Conservation (phyloP, 1,140 invertebrate genomes). For the Diorhabda elongata region DNA sequence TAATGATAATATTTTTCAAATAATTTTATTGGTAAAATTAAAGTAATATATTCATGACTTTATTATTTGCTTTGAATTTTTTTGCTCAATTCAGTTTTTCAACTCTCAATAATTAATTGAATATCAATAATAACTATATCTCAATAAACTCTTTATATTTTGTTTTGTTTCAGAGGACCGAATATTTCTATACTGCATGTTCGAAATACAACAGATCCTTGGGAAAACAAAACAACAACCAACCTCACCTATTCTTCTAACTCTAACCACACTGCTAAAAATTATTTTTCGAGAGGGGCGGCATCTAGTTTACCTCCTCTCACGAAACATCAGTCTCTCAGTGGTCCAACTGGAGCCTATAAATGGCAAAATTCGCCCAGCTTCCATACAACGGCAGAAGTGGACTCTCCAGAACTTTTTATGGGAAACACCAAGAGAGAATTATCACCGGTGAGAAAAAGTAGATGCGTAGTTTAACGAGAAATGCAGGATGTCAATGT, state of each 20-base stretch:
- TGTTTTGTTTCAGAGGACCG: conserved; percentile 49
- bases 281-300: conserved; percentile 16
- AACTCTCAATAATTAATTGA: too few relatives aligned
- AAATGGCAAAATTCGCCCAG: conserved; percentile 33
- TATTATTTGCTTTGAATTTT: too few relatives aligned
- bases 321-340: conserved; percentile 42
- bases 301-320: conserved; percentile 38
- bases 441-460: conserved; percentile 51
- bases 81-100: too few relatives aligned
- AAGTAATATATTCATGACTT: too few relatives aligned
- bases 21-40: too few relatives aligned
- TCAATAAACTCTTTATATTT: conserved; percentile 6
- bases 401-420: conserved; percentile 49
- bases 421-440: conserved; percentile 49
- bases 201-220: conserved; percentile 54
- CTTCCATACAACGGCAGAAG: conserved; percentile 44
- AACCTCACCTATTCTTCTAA: conserved; percentile 29
- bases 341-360: conserved; percentile 29
- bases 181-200: conserved; percentile 57
- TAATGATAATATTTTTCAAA: too few relatives aligned
- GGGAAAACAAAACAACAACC: conserved; percentile 45
- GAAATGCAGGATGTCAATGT: too few relatives aligned
- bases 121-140: background rate
- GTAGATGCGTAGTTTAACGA: too few relatives aligned
- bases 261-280: conserved; percentile 22